A percentile compares a stretch with the other conserved stretches of the same genome.
Conservation (phyloP, 2,888 invertebrate genomes). For the Anticlea derivata region DNA sequence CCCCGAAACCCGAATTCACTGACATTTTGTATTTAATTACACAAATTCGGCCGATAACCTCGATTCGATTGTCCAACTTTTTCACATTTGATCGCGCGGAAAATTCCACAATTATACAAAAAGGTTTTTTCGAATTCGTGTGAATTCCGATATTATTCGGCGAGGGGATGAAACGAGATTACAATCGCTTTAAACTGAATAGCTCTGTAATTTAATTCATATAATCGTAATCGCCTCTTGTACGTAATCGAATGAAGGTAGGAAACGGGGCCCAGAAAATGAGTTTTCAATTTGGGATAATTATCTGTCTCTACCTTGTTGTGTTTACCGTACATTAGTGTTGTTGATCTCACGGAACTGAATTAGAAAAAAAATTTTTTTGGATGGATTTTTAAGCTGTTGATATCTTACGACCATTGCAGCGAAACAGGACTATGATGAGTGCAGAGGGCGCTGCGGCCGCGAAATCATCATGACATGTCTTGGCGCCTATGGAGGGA, state of each 20-base stretch:
- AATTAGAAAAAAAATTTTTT: no score
- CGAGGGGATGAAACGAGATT: slow-evolving; percentile 31
- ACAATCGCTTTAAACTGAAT: slow-evolving; percentile 35
- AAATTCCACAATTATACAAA: slow-evolving; percentile 57
- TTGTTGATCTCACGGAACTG: no score
- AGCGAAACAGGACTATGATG: no score
- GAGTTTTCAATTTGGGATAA: slow-evolving; percentile 20
- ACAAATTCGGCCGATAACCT: slow-evolving; percentile 49
- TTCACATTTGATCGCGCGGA: slow-evolving; percentile 47
- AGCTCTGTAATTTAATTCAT: slow-evolving; percentile 33
- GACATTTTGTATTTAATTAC: slow-evolving; percentile 56
- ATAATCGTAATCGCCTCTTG: slow-evolving; percentile 35
- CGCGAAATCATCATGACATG: no score
- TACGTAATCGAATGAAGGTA: slow-evolving; percentile 28
- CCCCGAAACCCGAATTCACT: slow-evolving; percentile 35
- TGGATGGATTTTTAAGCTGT: no score
- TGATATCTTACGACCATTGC: no score
- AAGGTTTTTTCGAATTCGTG: slow-evolving; percentile 51
- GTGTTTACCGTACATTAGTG: slow-evolving; percentile 10
- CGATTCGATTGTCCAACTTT: slow-evolving; percentile 48
- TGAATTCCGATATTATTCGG: slow-evolving; percentile 43
- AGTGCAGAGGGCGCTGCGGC: no score
- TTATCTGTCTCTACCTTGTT: slow-evolving; percentile 11
- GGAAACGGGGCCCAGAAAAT: slow-evolving; percentile 13
- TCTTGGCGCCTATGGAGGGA: no score